Conservation (phyloP, 1,140 invertebrate genomes). For the Globodera rostochiensis region DNA sequence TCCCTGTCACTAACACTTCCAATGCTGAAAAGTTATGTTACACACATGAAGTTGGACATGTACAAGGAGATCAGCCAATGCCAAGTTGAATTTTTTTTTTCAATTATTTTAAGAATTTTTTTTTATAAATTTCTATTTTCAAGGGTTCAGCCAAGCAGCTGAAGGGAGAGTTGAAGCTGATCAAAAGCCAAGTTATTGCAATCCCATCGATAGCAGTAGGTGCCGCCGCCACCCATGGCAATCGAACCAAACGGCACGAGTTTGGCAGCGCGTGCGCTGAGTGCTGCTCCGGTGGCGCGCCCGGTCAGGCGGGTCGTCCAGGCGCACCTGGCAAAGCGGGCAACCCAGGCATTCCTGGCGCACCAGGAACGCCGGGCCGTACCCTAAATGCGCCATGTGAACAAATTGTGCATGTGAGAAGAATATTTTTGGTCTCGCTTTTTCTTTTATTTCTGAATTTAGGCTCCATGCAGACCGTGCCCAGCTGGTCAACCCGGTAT, state of each 20-base stretch:
- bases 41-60: constrained; percentile 53
- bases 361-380: not conserved
- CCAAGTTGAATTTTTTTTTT: constrained; percentile 41
- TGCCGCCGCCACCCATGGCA: not conserved
- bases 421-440: not conserved
- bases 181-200: constrained; percentile 37
- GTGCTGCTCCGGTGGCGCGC: not conserved
- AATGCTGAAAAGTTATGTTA: constrained; percentile 61
- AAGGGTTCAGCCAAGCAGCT: constrained; percentile 63
- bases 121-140: too few relatives aligned
- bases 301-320: too few relatives aligned
- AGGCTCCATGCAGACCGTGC: not conserved
- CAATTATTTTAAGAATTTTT: too few relatives aligned
- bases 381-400: not conserved
- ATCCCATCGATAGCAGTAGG: not conserved
- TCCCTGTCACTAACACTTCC: constrained; percentile 58
- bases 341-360: not conserved
- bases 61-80: constrained; percentile 57
- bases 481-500: not conserved
- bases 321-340: not conserved
- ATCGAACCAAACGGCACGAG: not conserved
- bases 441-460: not conserved
- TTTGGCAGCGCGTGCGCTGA: not conserved
- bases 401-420: not conserved
- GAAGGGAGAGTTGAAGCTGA: constrained; percentile 60